phyloP scores from a whole-genome alignment of 1,140 invertebrate species.

The Eueides isabella region DNA sequence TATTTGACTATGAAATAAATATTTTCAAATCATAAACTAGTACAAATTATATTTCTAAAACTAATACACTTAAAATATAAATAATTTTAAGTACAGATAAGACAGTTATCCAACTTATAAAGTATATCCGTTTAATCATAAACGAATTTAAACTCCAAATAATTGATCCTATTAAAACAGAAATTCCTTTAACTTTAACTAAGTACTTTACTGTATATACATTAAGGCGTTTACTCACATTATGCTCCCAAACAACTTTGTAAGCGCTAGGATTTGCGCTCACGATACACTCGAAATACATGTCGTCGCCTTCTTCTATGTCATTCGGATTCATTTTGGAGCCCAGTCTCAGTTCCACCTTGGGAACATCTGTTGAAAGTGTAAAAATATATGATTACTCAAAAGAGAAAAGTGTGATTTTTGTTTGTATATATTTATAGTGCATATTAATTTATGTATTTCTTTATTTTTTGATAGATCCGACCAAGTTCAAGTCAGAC shows the following conservation, averaged over 20 bases:
- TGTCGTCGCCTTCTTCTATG: constrained; percentile 93
- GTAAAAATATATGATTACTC: background rate
- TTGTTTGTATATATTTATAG: too few species aligned
- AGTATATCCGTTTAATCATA: background rate
- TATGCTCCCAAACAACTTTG: constrained; percentile 91
- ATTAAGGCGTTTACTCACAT: constrained; percentile 83
- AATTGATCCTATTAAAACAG: constrained; percentile 19
- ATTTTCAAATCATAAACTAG: too few species aligned
- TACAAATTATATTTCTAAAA: too few species aligned
- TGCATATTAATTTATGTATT: too few species aligned
- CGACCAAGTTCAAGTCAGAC: too few species aligned
- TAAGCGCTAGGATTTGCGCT: constrained; percentile 90
- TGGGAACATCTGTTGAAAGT: constrained; percentile 86
- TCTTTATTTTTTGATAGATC: too few species aligned
- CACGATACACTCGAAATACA: constrained; percentile 93
- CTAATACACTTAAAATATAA: too few species aligned
- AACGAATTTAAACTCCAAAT: constrained; percentile 13
- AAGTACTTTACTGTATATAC: constrained; percentile 21
- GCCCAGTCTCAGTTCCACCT: constrained; percentile 88
- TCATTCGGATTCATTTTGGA: constrained; percentile 91
- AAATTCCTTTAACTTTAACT: constrained; percentile 26
- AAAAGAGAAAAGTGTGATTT: too few species aligned
- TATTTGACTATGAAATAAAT: too few species aligned
- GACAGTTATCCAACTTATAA: background rate
- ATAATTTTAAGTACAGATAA: background rate